Conservation (phyloP, 2,113 vertebrate genomes). For the Oryzias javanicus region DNA sequence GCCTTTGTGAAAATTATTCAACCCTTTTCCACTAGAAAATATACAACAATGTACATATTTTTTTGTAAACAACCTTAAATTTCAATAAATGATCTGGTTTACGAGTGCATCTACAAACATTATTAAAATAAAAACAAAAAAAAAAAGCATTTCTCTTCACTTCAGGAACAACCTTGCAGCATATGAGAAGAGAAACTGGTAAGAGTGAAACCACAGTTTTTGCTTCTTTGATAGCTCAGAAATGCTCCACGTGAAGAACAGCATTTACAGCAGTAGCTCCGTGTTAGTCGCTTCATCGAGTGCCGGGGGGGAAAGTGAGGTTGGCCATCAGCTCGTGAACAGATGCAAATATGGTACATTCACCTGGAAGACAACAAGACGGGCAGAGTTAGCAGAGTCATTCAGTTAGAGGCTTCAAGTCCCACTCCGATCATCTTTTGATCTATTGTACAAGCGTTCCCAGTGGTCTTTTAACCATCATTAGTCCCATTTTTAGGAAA, state of each 20-base stretch:
- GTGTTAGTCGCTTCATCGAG: constrained; percentile 81
- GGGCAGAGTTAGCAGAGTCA: background rate
- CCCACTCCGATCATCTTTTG: no score
- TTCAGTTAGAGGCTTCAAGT: no score
- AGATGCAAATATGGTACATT: constrained; percentile 98
- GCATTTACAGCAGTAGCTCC: background rate
- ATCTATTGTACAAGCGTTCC: no score
- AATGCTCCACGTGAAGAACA: background rate
- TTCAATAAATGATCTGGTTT: constrained; percentile 81
- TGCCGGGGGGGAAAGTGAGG: constrained; percentile 90
- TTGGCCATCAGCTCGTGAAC: constrained; percentile 99
- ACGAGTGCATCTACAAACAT: constrained; percentile 90
- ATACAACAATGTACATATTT: constrained; percentile 95
- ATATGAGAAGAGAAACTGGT: constrained; percentile 38
- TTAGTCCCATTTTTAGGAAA: no score
- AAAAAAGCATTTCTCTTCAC: no score
- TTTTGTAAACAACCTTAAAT: constrained; percentile 87
- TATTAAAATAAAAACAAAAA: constrained; percentile 32
- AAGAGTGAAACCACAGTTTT: constrained; percentile 25
- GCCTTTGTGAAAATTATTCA: constrained; percentile 44
- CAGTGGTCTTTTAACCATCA: no score
- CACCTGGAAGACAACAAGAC: constrained; percentile 80
- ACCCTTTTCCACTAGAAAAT: constrained; percentile 73
- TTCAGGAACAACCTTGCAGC: constrained; percentile 23
- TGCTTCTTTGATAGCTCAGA: background rate